phyloP scores from a whole-genome alignment of 2,113 vertebrate species.

The Zosterops pallidus region DNA sequence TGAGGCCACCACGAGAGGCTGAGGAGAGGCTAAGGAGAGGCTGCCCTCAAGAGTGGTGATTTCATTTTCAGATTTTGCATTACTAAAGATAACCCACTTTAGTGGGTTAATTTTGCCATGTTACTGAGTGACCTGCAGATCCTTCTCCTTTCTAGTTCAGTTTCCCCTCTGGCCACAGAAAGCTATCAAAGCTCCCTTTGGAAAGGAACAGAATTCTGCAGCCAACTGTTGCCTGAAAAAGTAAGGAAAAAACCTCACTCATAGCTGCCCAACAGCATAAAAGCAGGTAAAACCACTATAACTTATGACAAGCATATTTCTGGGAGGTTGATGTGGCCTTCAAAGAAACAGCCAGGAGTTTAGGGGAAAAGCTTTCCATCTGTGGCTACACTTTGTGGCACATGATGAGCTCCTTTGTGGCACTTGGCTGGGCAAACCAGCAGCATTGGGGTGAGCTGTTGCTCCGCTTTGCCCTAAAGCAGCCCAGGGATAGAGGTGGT shows the following conservation, averaged over 20 bases:
- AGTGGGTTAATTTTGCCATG: not conserved
- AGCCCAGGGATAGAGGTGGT: accelerated
- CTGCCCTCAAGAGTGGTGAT: not conserved
- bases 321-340: not conserved
- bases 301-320: not conserved
- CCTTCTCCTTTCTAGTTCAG: not conserved
- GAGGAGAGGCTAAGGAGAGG: not conserved
- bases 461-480: accelerated
- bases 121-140: not conserved
- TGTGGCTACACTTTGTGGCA: not conserved
- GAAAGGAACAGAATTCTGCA: not conserved
- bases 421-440: not conserved
- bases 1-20: not conserved
- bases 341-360: not conserved
- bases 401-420: not conserved
- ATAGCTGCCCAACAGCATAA: not conserved
- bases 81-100: not conserved
- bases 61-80: not conserved
- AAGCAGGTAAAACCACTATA: not conserved
- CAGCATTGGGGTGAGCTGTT: accelerated
- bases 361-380: not conserved
- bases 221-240: not conserved
- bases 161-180: not conserved
- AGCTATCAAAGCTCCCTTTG: not conserved
- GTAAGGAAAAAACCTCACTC: not conserved